Percentiles rank a stretch among this genome's conserved stretches.
Evolutionary conservation across 2,797 vertebrate genomes (phyloP).

Genomic region (Epinephelus awoara): DNA sequence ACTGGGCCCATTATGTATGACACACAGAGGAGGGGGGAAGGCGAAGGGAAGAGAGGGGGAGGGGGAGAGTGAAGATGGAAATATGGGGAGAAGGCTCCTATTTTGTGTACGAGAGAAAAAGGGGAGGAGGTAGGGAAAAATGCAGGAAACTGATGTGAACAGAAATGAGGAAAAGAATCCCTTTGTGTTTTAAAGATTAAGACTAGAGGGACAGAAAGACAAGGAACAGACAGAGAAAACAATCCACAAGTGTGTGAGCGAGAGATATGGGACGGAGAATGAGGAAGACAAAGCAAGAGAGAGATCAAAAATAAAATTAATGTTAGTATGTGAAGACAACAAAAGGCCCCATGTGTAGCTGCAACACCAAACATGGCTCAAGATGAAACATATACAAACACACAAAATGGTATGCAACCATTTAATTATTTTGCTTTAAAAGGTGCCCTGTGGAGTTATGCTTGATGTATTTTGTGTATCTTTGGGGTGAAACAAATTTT

Average conservation of each 20-base stretch:
- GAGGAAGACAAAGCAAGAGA: not conserved
- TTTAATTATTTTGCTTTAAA: not conserved
- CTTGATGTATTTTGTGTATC: not conserved
- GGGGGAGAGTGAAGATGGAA: constrained; percentile 50
- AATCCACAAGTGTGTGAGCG: constrained; percentile 33
- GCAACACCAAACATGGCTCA: not conserved
- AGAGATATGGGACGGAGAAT: not conserved
- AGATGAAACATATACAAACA: not conserved
- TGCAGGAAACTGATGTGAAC: constrained; percentile 38
- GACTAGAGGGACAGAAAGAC: constrained; percentile 22
- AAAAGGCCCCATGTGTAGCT: constrained; percentile 13
- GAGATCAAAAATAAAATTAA: constrained; percentile 21
- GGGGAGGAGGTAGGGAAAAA: constrained; percentile 16
- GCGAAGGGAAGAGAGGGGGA: constrained; percentile 28
- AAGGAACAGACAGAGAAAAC: constrained; percentile 12
- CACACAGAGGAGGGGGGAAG: constrained; percentile 61
- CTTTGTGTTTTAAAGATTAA: constrained; percentile 28
- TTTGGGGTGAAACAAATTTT: not conserved
- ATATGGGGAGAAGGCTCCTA: constrained; percentile 42
- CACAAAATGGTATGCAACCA: not conserved
- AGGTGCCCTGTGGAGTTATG: not conserved
- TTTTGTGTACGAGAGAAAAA: constrained; percentile 54
- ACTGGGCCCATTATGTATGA: constrained; percentile 78
- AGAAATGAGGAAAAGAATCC: constrained; percentile 33
- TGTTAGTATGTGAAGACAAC: constrained; percentile 17